Percentiles rank a stretch among this genome's conserved stretches.
These are phyloP conservation scores for Psococerastis gibbosa DNA, from an alignment of 2,888 invertebrate genomes.

Conservation along the genomic window DNA sequence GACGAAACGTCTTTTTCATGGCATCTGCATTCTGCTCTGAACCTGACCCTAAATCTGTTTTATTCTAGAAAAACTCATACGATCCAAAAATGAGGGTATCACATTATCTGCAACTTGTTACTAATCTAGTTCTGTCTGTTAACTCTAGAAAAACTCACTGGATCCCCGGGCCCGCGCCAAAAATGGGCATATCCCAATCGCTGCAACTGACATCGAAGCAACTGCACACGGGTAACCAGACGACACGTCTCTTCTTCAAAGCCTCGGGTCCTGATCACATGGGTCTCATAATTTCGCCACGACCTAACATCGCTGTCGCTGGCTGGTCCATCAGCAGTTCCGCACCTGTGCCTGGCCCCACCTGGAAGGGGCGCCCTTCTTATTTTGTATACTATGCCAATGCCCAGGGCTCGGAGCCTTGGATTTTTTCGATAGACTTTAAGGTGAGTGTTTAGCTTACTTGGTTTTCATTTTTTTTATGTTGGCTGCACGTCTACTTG, in stretches of 20 bases:
- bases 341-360: constrained; percentile 33
- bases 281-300: constrained; percentile 42
- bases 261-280: constrained; percentile 46
- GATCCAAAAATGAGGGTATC: neutral
- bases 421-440: constrained; percentile 38
- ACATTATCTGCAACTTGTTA: constrained; percentile 1
- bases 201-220: constrained; percentile 28
- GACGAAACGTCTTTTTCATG: no score
- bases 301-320: constrained; percentile 31
- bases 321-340: constrained; percentile 38
- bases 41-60: no score
- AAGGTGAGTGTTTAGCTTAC: no score
- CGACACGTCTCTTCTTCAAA: constrained; percentile 29
- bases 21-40: no score
- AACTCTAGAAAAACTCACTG: constrained; percentile 35
- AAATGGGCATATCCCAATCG: constrained; percentile 29
- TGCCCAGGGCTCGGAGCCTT: constrained; percentile 35
- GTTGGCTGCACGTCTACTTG: no score
- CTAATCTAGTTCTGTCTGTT: constrained; percentile 5
- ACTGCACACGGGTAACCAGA: constrained; percentile 22
- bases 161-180: constrained; percentile 34
- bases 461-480: no score
- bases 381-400: constrained; percentile 51
- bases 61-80: constrained; percentile 6
- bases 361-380: constrained; percentile 35